Percentiles rank a stretch among this genome's conserved stretches.
Conservation (phyloP, 2,113 vertebrate species). For the Panurus biarmicus region DNA sequence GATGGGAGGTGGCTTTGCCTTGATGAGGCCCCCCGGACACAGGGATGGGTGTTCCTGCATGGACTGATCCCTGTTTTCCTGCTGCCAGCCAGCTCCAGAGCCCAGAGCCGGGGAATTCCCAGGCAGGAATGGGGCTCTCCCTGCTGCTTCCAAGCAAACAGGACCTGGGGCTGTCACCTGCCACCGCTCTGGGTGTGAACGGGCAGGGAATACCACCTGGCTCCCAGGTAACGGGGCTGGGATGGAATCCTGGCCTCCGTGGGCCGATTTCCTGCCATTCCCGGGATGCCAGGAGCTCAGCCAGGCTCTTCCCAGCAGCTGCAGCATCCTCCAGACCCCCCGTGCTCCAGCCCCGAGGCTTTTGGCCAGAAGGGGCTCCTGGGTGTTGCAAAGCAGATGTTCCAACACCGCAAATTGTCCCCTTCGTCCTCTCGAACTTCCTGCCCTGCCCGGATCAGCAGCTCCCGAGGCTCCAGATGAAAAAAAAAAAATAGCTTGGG, state of each 20-base stretch:
- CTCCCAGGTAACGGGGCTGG: neutral
- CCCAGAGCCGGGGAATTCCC: rapidly evolving
- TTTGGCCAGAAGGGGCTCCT: neutral
- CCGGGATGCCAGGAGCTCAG: neutral
- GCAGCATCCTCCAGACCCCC: neutral
- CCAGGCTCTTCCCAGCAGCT: neutral
- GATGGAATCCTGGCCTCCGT: rapidly evolving
- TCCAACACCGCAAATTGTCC: neutral
- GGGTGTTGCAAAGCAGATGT: conserved; percentile 1
- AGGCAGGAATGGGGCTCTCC: neutral
- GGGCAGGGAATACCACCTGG: neutral
- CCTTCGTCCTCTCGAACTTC: neutral
- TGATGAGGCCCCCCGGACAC: rapidly evolving
- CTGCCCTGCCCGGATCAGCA: neutral
- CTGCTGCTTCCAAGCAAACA: neutral
- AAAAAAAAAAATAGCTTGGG: neutral
- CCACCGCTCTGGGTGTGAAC: rapidly evolving
- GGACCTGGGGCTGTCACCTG: neutral
- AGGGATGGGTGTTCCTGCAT: neutral
- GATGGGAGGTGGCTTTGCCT: neutral
- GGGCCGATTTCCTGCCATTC: neutral
- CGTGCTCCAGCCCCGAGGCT: neutral
- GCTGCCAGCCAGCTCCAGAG: neutral
- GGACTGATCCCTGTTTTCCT: neutral
- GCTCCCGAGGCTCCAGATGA: neutral